phyloP scores from a whole-genome alignment of 2,797 vertebrate genomes.

The Arvicola amphibius region DNA sequence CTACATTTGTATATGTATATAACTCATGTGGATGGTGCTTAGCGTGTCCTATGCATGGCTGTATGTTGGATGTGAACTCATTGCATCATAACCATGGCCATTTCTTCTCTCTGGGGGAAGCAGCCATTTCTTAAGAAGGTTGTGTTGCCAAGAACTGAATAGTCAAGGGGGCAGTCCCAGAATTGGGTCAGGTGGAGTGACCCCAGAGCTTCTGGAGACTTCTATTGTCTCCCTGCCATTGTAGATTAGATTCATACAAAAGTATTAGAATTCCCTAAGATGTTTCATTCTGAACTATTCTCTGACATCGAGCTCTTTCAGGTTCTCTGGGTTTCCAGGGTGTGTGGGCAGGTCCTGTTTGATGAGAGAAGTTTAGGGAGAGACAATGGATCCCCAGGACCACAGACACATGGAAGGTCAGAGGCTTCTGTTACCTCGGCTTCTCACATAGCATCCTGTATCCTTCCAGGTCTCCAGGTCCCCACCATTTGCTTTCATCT shows the following conservation, averaged over 20 bases:
- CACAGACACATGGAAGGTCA: neutral
- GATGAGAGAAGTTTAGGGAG: neutral
- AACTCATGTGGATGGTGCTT: neutral
- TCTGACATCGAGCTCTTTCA: neutral
- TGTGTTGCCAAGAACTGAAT: neutral
- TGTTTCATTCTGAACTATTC: neutral
- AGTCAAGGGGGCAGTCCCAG: neutral
- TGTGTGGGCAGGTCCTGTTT: neutral
- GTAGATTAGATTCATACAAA: conserved; percentile 2
- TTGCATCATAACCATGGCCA: neutral
- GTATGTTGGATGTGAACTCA: neutral
- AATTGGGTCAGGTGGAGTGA: neutral
- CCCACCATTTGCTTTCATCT: neutral
- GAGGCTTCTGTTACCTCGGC: neutral
- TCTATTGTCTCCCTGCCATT: neutral
- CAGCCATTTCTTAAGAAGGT: neutral
- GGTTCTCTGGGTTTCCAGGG: neutral
- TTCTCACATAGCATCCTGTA: neutral
- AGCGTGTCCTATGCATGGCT: neutral
- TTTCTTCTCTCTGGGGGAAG: neutral
- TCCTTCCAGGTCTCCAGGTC: no score
- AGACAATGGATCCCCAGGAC: neutral
- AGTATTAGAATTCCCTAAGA: neutral
- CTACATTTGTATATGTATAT: neutral
- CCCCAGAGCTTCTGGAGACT: neutral